These are phyloP conservation scores for Liposcelis brunnea DNA, from an alignment of 2,888 invertebrate species.

Conservation along the genomic window DNA sequence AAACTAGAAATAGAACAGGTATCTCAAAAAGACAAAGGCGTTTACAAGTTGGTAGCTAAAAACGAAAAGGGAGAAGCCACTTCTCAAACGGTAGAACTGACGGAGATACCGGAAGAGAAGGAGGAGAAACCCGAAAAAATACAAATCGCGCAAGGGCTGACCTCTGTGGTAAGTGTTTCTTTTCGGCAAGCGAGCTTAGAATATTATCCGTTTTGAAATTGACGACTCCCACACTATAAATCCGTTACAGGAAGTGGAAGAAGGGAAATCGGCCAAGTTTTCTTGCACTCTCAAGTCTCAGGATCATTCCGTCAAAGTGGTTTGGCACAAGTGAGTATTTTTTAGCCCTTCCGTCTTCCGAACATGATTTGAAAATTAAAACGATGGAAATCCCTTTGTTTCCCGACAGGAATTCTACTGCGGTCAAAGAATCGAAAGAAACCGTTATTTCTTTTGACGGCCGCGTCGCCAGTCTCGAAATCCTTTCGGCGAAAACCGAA, in stretches of 20 bases:
- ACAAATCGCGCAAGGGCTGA: constrained; percentile 57
- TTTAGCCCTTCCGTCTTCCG: too few relatives aligned
- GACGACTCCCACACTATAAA: constrained; percentile 16
- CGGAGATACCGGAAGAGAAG: constrained; percentile 60
- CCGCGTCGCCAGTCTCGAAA: constrained; percentile 57
- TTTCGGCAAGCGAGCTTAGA: not conserved
- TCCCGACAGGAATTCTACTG: constrained; percentile 31
- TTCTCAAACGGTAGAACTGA: constrained; percentile 73
- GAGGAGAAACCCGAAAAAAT: constrained; percentile 65
- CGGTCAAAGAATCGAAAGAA: constrained; percentile 59
- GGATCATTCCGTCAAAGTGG: constrained; percentile 64
- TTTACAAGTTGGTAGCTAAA: constrained; percentile 77
- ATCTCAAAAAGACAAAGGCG: constrained; percentile 63
- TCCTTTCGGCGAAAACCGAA: constrained; percentile 54
- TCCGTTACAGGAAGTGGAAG: constrained; percentile 38
- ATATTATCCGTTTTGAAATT: not conserved
- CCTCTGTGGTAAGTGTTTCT: constrained; percentile 46
- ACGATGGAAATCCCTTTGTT: constrained; percentile 5
- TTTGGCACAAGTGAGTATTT: constrained; percentile 64
- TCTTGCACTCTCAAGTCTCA: constrained; percentile 51
- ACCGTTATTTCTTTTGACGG: constrained; percentile 70
- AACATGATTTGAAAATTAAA: too few relatives aligned
- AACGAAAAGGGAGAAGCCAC: constrained; percentile 87
- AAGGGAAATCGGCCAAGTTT: constrained; percentile 63
- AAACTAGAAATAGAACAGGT: constrained; percentile 80